Evolutionary conservation across 2,113 vertebrate species (phyloP).

Genomic region (Chaenocephalus aceratus): DNA sequence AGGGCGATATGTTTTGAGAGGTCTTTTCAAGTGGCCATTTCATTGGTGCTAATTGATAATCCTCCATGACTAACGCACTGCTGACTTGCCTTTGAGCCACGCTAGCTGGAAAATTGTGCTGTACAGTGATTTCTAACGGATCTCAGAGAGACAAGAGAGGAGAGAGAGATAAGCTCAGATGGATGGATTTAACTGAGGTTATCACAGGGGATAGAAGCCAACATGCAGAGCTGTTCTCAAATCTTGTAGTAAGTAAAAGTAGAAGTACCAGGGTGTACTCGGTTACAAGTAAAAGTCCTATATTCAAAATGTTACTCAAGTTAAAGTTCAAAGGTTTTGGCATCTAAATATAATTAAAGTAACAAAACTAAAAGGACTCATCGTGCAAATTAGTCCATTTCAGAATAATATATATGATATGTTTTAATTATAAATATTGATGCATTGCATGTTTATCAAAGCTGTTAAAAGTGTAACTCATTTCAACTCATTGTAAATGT

Average conservation of each 20-base stretch:
- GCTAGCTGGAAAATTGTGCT: slow-evolving; percentile 68
- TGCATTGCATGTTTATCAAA: no score
- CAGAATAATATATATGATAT: no score
- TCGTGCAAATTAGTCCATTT: no score
- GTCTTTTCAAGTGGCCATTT: slow-evolving; percentile 81
- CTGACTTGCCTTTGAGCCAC: slow-evolving; percentile 73
- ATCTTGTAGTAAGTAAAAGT: no score
- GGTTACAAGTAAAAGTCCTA: no score
- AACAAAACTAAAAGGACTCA: no score
- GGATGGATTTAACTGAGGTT: slow-evolving; percentile 38
- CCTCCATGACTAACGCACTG: slow-evolving; percentile 72
- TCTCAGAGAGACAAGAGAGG: slow-evolving; percentile 43
- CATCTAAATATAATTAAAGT: no score
- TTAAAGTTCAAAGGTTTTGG: no score
- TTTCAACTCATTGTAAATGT: no score
- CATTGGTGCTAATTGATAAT: slow-evolving; percentile 82
- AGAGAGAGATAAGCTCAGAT: slow-evolving; percentile 50
- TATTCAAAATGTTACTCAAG: no score
- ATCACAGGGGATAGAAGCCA: slow-evolving; percentile 30
- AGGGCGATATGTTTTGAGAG: slow-evolving; percentile 71
- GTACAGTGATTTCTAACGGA: slow-evolving; percentile 72
- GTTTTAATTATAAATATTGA: no score
- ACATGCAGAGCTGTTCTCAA: background rate
- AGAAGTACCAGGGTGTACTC: background rate
- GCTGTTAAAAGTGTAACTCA: no score